Base-by-base conservation (phyloP, 2,888 invertebrate species). In the Allygus modestus region DNA sequence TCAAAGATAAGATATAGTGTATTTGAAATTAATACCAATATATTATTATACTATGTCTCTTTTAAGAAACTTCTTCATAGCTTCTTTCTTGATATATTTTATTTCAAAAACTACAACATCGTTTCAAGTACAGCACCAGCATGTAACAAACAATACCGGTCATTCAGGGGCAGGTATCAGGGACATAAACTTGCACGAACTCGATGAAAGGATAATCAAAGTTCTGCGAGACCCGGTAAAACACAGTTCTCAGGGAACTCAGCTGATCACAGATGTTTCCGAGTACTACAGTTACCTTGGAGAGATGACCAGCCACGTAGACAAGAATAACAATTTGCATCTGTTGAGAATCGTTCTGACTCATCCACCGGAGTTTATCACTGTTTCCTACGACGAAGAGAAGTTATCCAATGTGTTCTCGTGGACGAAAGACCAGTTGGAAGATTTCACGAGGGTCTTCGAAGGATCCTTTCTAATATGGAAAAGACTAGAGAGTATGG, bases 381-480 rank as follows among this genome's bases (percentile, higher is more conserved):
- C 23, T 15, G 11, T 28, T 46, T 51, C 26, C 1, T 77, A 15
- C 17, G 46, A 77, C 28, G 46, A 77, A 23, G 77, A 77, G 28
- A 23, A 17, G 15, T n/a, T 77, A 12, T n/a, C 17, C 0, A 46
- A 12, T 0, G 77, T 26, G 26, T 77, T 77, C 26, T 77, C 77
- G 12, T 77, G 77, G 77, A 46, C 77, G 1, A 1, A 77, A 12
- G 77, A 77, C 46, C 77, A 77, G 17, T 23, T 46, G 28, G 46
- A 77, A 17, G 43, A 77, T 15, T 77, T 77, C 31, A 28, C 17
- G 0, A 23, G 46, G 23, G 46, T 28, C 1, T 46, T 46, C 11
- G 51, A 77, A 46, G 46, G 77, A 9, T 77, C 46, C 4, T 77
- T 77, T n/a, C 41, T 77, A n/a, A 23, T 77, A n/a, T 77, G 77